These are phyloP conservation scores for Meloidogyne chitwoodi DNA, from an alignment of 1,140 invertebrate genomes.

Conservation along the genomic window DNA sequence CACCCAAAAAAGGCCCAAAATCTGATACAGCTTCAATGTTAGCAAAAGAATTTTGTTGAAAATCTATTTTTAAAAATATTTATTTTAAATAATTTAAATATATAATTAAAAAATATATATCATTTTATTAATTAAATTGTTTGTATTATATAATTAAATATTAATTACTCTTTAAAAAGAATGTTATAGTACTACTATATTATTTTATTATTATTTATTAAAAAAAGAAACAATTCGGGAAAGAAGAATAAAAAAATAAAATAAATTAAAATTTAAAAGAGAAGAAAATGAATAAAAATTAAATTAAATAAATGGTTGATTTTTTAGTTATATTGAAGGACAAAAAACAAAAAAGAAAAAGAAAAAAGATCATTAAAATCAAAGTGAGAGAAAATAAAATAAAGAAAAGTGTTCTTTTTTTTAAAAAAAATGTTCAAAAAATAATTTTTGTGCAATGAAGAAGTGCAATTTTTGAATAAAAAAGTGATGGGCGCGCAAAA, in stretches of 20 bases:
- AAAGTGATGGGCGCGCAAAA: not conserved
- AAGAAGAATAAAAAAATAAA: not conserved
- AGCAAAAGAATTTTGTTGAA: not conserved
- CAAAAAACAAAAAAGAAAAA: too few species aligned
- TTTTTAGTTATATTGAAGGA: too few species aligned
- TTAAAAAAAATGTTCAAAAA: not conserved
- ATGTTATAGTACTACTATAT: too few species aligned
- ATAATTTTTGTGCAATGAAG: not conserved
- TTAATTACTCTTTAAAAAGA: too few species aligned
- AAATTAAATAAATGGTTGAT: not conserved
- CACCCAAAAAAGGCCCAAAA: not conserved
- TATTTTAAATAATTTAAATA: too few species aligned
- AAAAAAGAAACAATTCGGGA: not conserved
- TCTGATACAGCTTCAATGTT: not conserved
- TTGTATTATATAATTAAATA: too few species aligned
- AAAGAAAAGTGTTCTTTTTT: not conserved
- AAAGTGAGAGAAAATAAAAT: not conserved
- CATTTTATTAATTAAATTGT: too few species aligned
- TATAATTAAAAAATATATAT: too few species aligned
- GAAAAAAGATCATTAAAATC: not conserved
- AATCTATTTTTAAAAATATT: not conserved
- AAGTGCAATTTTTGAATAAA: not conserved
- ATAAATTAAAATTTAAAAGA: not conserved
- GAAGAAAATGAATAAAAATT: not conserved
- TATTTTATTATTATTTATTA: not conserved